Conservation (phyloP, 2,113 vertebrate species). For the Neomonachus schauinslandi region DNA sequence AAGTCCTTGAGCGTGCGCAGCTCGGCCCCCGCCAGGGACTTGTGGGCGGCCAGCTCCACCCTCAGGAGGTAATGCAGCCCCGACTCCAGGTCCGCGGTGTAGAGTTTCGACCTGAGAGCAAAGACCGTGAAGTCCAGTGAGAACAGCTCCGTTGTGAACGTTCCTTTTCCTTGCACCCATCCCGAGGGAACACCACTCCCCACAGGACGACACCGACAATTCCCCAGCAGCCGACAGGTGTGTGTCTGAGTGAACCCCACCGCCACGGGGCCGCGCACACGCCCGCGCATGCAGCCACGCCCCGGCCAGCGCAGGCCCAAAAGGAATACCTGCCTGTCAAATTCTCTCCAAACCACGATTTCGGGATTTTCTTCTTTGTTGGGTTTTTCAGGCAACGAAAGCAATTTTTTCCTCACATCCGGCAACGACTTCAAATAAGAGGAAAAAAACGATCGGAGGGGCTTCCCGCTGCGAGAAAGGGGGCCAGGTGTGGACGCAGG, state of each 20-base stretch:
- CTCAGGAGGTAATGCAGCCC: constrained; percentile 95
- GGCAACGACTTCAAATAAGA: constrained; percentile 92
- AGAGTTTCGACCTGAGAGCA: constrained; percentile 89
- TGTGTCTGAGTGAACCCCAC: not conserved
- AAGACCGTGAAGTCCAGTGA: not conserved
- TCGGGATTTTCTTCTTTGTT: constrained; percentile 51
- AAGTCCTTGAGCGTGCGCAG: constrained; percentile 94
- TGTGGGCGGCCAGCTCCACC: constrained; percentile 94
- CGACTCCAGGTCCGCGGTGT: constrained; percentile 95
- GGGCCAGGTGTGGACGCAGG: not conserved
- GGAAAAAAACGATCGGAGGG: constrained; percentile 93
- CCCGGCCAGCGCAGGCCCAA: rapidly evolving
- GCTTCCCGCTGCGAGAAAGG: constrained; percentile 88
- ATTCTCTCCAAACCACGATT: constrained; percentile 87
- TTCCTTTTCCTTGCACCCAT: rapidly evolving
- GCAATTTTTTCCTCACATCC: constrained; percentile 87
- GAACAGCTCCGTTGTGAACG: rapidly evolving
- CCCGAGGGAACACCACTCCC: not conserved
- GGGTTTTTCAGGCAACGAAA: constrained; percentile 71
- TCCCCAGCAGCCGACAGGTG: rapidly evolving
- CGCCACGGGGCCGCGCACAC: rapidly evolving
- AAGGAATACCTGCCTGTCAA: constrained; percentile 87
- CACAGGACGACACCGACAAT: rapidly evolving
- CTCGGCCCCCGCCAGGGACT: constrained; percentile 91
- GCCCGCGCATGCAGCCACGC: rapidly evolving